phyloP scores from a whole-genome alignment of 2,797 vertebrate species.

The Buphagus erythrorhynchus region DNA sequence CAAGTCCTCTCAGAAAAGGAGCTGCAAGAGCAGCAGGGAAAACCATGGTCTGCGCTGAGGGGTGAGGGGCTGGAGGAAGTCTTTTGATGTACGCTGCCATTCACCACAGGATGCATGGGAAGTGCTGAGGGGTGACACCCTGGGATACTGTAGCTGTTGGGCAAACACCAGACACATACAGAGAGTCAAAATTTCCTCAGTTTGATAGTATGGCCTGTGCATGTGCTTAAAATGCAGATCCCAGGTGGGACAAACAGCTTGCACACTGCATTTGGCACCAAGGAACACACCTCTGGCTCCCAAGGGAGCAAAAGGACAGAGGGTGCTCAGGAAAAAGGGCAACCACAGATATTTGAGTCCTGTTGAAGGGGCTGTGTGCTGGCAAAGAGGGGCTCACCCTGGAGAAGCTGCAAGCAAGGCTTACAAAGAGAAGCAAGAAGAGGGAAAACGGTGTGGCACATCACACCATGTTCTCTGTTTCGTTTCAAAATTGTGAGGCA shows the following conservation, averaged over 20 bases:
- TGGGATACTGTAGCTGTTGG: background rate
- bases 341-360: background rate
- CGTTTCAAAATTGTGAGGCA: background rate
- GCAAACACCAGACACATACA: background rate
- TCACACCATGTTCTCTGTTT: rapidly evolving
- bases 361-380: background rate
- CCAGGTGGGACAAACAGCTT: background rate
- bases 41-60: rapidly evolving
- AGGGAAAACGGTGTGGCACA: background rate
- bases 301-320: background rate
- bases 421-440: background rate
- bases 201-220: background rate
- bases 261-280: rapidly evolving
- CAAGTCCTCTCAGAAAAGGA: background rate
- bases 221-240: rapidly evolving
- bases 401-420: background rate
- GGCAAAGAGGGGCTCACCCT: background rate
- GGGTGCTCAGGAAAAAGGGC: background rate
- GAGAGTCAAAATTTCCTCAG: background rate
- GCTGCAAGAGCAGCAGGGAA: background rate
- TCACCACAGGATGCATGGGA: background rate
- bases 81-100: rapidly evolving
- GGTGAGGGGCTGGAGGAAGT: background rate
- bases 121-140: background rate
- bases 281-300: too few species aligned